These are phyloP conservation scores for Agrotis ipsilon DNA, from an alignment of 2,888 invertebrate genomes.

Conservation along the genomic window DNA sequence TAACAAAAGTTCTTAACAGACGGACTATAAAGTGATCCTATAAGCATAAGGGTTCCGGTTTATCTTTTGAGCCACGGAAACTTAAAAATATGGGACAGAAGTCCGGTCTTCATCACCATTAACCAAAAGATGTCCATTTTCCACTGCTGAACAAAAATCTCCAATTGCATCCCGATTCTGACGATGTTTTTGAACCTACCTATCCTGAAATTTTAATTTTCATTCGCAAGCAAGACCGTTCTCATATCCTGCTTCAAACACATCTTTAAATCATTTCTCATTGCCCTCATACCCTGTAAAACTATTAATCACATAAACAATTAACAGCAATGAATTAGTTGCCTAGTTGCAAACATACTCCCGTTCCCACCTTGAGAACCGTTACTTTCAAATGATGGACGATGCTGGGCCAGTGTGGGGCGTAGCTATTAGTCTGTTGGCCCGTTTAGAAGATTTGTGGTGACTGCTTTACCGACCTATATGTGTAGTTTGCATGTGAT, in stretches of 20 bases:
- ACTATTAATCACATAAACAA: slow-evolving; percentile 54
- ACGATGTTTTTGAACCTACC: too few relatives aligned
- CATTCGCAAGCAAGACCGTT: not conserved
- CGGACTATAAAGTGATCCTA: too few relatives aligned
- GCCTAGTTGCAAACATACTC: slow-evolving; percentile 17
- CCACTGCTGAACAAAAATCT: too few relatives aligned
- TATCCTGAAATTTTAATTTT: not conserved
- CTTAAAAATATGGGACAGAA: too few relatives aligned
- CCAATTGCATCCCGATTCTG: too few relatives aligned
- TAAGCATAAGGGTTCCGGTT: too few relatives aligned
- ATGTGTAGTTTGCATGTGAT: not conserved
- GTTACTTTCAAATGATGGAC: slow-evolving; percentile 45
- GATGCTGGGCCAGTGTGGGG: slow-evolving; percentile 22
- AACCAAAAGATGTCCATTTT: too few relatives aligned
- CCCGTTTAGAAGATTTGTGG: slow-evolving; percentile 24
- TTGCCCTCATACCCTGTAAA: not conserved
- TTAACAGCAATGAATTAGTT: slow-evolving; percentile 32
- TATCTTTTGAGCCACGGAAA: too few relatives aligned
- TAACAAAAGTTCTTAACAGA: too few relatives aligned
- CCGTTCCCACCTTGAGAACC: slow-evolving; percentile 34
- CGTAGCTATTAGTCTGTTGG: slow-evolving; percentile 30
- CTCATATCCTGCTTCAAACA: not conserved
- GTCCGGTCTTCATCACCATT: too few relatives aligned
- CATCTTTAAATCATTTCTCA: not conserved
- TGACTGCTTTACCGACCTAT: slow-evolving; percentile 2